Base-by-base conservation (phyloP, 2,888 invertebrate species). In the Zaprionus lineosus region DNA sequence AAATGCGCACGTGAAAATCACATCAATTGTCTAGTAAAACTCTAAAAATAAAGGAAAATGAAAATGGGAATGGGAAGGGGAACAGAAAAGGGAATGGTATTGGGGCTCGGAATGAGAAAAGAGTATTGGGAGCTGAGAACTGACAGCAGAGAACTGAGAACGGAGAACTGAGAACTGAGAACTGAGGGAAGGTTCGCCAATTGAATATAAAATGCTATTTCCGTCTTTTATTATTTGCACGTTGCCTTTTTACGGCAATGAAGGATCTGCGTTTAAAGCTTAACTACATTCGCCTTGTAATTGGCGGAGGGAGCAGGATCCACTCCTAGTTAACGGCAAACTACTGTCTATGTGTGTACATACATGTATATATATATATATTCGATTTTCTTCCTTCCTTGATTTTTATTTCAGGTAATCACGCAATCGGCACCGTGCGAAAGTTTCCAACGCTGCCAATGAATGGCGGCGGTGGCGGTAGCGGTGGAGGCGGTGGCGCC, bases 381-480 rank as follows among this genome's bases (percentile, higher is more conserved):
- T 75, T 86, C 68, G 69, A 67, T 60, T 69, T 69, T 43, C 58
- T 59, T 71, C 59, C 60, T 69, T 44, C 56, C n/a, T n/a, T n/a
- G n/a, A n/a, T n/a, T n/a, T 65, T 76, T 81, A 89, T 89, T 88
- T 74, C 78, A 90, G 90, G 90, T 61, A 90, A 90, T 90, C 90
- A 90, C 89, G 89, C 90, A 87, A 90, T 90, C 84, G 90, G 90
- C 72, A 89, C 90, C 73, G 90, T 90, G 76, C 87, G 90, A 86
- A 90, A 90, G 85, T 90, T 90, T 77, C 90, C 90, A 67, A 90
- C 90, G 50, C 76, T 90, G 60, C 90, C 90, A 55, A 83, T 90
- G 75, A 90, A 89, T 78, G 84, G 88, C 36, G 89, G 85, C 50
- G 63, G 60, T 5, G 55, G 56, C n/a, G 53, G 39, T 31, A 55